Evolutionary conservation across 1,140 invertebrate species (phyloP), one percentile per base, ranked within the genome.

Genomic region (Hormaphis cornu): DNA sequence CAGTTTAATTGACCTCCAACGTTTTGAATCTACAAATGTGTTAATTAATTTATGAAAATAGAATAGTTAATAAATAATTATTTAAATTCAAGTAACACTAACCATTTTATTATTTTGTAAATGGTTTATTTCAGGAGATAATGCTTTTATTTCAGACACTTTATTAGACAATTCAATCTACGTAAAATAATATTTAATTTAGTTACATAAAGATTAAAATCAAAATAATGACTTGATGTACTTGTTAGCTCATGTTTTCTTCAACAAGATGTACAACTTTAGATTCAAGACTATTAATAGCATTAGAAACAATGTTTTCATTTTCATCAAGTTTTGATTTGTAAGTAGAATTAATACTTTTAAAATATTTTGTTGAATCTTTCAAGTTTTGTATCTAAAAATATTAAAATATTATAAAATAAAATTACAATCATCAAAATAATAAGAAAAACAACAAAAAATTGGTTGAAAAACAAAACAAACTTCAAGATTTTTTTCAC

Each of bases 321-420:
- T 66, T 50, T 50, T 66, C 61, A 4, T 18, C 18, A 28, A 66
- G 44, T 50, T 66, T 66, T 33, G 20, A 22, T 66, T 66, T 44
- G 35, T 50, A 66, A 33, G 10, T 3, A 22, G 28, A 50, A 42
- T 50, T 22, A 12, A 66, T 35, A 12, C 35, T 50, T 16, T 50
- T 66, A 8, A 66, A 33, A 66, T 66, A 22, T 33, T 48, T 50
- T 24, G 61, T 66, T 46, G 44, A 66, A 66, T 66, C 61, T 48
- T 66, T 66, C 7, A 66, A 35, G 22, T 50, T 35, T 33, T 22
- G 33, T 20, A 66, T 66, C 61, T 66, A 50, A 30, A 66, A 22
- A 22, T 9, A 3, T n/a, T 10, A 53, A 33, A 22, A n/a, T n/a
- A n/a, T n/a, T n/a, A n/a, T n/a, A n/a, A 46, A 16, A 1, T 1